Conservation (phyloP, 2,888 invertebrate species). For the Mythimna vitellina region DNA sequence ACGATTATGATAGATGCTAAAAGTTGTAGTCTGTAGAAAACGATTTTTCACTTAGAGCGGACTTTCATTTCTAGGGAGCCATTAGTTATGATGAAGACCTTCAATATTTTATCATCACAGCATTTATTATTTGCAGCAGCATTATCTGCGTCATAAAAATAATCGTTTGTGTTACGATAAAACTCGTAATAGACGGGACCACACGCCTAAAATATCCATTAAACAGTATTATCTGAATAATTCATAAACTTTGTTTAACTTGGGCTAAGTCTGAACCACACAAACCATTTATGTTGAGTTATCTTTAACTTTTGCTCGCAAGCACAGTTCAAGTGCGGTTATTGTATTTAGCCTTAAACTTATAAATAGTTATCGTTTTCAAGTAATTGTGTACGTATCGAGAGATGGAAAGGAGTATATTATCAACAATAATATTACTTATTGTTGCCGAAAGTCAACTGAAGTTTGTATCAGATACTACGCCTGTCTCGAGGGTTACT, state of each 20-base stretch:
- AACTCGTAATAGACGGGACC: slow-evolving; percentile 5
- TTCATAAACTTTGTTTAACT: slow-evolving; percentile 42
- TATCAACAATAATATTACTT: slow-evolving; percentile 16
- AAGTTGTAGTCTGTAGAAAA: neutral
- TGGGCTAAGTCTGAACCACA: slow-evolving; percentile 23
- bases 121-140: neutral
- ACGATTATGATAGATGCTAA: slow-evolving; percentile 21
- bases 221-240: slow-evolving; percentile 32
- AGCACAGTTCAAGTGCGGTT: slow-evolving; percentile 60
- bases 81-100: neutral
- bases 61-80: neutral
- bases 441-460: slow-evolving; percentile 1
- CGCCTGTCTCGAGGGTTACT: neutral
- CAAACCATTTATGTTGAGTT: slow-evolving; percentile 25
- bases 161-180: slow-evolving; percentile 2
- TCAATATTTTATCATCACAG: neutral
- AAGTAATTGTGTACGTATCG: slow-evolving; percentile 20
- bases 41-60: neutral
- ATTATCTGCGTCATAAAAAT: neutral
- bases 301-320: slow-evolving; percentile 41
- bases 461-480: slow-evolving; percentile 19
- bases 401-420: slow-evolving; percentile 10
- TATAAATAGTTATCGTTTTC: slow-evolving; percentile 40
- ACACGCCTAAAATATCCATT: slow-evolving; percentile 17
- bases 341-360: slow-evolving; percentile 52